Percentiles rank a stretch among this genome's conserved stretches.
These are phyloP conservation scores for Diarsia brunnea DNA, from an alignment of 2,888 invertebrate genomes.

Conservation along the genomic window DNA sequence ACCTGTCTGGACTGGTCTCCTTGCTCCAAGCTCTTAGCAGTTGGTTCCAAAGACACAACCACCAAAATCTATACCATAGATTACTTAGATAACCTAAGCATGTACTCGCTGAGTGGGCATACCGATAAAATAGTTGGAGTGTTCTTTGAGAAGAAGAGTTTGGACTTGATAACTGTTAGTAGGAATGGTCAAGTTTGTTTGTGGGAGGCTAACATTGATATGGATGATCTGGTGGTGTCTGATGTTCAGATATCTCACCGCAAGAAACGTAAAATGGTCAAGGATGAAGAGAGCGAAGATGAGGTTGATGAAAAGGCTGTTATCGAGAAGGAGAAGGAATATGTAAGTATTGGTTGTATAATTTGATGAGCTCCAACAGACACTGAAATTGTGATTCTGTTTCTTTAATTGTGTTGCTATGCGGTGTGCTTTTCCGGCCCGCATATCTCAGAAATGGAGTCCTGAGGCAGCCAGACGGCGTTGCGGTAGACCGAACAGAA, in stretches of 20 bases:
- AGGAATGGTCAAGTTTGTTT: conserved; percentile 95
- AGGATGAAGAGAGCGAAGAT: conserved; percentile 91
- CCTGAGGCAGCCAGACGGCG: too few species aligned
- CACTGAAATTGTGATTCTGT: neutral
- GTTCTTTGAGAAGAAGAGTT: conserved; percentile 96
- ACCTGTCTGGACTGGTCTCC: conserved; percentile 97
- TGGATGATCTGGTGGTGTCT: conserved; percentile 92
- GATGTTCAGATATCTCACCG: conserved; percentile 88
- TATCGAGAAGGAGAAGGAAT: conserved; percentile 90
- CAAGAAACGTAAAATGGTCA: conserved; percentile 82
- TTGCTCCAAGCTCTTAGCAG: conserved; percentile 97
- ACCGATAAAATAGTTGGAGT: conserved; percentile 95
- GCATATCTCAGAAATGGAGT: too few species aligned
- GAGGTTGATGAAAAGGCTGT: conserved; percentile 91
- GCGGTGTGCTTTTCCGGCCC: too few species aligned
- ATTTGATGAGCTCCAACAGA: neutral
- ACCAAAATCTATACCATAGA: conserved; percentile 95
- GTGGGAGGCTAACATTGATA: conserved; percentile 96
- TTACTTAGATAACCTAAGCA: conserved; percentile 94
- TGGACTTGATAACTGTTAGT: conserved; percentile 96
- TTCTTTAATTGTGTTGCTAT: neutral
- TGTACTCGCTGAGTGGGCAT: conserved; percentile 95
- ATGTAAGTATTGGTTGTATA: conserved; percentile 75
- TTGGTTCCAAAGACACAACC: conserved; percentile 97
- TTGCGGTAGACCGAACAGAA: too few species aligned